Evolutionary conservation across 2,797 vertebrate species (phyloP).

Genomic region (Pseudocheirus occidentalis): DNA sequence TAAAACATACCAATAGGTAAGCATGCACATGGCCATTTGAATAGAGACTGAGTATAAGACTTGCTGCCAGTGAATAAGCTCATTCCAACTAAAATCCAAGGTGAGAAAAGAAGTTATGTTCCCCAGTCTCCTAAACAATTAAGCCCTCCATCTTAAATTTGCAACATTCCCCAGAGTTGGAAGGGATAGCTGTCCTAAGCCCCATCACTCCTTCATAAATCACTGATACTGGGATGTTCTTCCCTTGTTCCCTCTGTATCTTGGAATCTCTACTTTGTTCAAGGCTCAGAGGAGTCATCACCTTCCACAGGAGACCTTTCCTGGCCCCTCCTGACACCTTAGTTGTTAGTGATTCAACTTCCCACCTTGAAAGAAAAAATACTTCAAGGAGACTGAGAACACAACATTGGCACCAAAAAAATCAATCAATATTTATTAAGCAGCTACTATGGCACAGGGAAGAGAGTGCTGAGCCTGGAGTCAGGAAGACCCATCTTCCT

Average conservation of each 20-base stretch:
- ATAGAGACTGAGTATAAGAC: neutral
- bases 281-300: neutral
- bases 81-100: neutral
- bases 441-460: neutral
- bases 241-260: neutral
- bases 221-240: neutral
- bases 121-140: rapidly evolving
- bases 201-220: neutral
- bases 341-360: neutral
- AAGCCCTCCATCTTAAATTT: neutral
- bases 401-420: neutral
- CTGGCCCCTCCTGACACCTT: neutral
- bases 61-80: neutral
- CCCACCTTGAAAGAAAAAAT: neutral
- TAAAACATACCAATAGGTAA: neutral
- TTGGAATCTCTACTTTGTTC: neutral
- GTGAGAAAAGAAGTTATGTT: neutral
- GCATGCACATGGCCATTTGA: neutral
- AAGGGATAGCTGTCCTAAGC: neutral
- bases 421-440: neutral
- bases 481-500: too few species aligned
- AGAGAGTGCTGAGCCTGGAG: neutral
- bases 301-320: neutral
- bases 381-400: neutral
- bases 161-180: neutral